Base-by-base conservation (phyloP, 2,888 invertebrate species). In the Lepidochrysops patricia region DNA sequence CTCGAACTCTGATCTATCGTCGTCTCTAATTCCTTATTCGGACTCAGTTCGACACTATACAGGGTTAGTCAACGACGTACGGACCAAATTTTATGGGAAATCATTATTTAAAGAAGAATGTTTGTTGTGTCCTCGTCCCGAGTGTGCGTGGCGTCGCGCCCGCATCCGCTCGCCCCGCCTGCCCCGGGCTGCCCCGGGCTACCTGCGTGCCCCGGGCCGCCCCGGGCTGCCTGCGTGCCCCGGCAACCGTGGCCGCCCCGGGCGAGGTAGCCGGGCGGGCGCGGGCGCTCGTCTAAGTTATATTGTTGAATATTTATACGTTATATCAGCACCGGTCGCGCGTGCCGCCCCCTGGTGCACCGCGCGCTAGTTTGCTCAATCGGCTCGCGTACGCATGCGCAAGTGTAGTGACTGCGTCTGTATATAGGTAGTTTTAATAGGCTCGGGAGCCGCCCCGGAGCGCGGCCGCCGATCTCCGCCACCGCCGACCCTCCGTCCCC, bases 401-500 rank as follows among this genome's bases (percentile, higher is more conserved):
- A 76, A 77, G 73, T 74, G 78, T 78, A 80, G 80, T 78, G 78
- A 79, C 80, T 78, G 81, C 83, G 79, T 79, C 77, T 82, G 82
- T 83, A 84, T 74, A 83, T 83, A 83, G 80, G 70, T 83, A 82
- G 81, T 76, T 76, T 72, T 80, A 79, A 78, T 76, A 72, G 71
- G 76, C 74, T 73, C 71, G 67, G 67, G 71, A 71, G 70, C 71
- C 68, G 23, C 63, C 57, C 54, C 57, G 57, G 60, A 57, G 32
- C 58, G 50, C 29, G 52, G 43, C 60, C 26, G 50, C 60, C 58
- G 57, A 52, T 60, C 60, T 56, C 57, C 49, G 49, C 52, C 52
- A 57, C 48, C 63, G 62, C 65, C 63, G 72, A 71, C 71, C 71
- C 70, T 71, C 74, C 76, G 76, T 73, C 72, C 73, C 68, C 56